Percentiles rank a stretch among this genome's conserved stretches.
Conservation (phyloP, 1,140 invertebrate species). For the Pomacea maculata region DNA sequence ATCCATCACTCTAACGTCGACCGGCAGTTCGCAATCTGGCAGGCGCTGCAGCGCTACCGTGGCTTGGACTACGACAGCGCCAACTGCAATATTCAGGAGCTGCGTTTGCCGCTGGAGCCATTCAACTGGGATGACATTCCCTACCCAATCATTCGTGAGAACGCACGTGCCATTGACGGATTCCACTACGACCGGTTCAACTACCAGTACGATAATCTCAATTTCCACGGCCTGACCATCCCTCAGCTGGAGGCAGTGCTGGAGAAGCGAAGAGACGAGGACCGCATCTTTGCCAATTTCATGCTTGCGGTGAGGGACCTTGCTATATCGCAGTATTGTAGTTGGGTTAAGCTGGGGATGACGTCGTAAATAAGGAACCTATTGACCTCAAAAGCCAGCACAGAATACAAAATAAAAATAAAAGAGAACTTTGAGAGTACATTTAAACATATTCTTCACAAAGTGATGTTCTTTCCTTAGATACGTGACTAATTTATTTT, state of each 20-base stretch:
- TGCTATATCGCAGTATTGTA: no score
- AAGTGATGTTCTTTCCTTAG: no score
- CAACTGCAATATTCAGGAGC: constrained; percentile 23
- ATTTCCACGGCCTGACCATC: constrained; percentile 29
- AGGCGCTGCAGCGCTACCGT: constrained; percentile 29
- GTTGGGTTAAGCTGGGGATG: no score
- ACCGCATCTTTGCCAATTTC: constrained; percentile 31
- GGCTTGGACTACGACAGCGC: constrained; percentile 29
- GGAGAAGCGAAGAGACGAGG: constrained; percentile 13
- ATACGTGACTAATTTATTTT: no score
- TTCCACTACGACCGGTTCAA: constrained; percentile 24
- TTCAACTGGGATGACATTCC: constrained; percentile 28
- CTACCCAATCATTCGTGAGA: constrained; percentile 11
- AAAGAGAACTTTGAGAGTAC: no score
- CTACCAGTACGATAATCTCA: constrained; percentile 36
- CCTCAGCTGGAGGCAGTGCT: constrained; percentile 24
- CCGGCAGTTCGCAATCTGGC: constrained; percentile 30
- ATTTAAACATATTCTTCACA: no score
- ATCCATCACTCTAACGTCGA: constrained; percentile 23
- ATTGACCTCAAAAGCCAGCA: no score
- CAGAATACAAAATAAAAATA: no score
- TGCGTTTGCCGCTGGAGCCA: constrained; percentile 26
- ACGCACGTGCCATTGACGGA: constrained; percentile 5
- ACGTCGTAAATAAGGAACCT: no score
- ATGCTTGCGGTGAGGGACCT: constrained; percentile 14